Evolutionary conservation across 2,797 vertebrate genomes (phyloP), one percentile per base, ranked within the genome.

Genomic region (Alauda arvensis): DNA sequence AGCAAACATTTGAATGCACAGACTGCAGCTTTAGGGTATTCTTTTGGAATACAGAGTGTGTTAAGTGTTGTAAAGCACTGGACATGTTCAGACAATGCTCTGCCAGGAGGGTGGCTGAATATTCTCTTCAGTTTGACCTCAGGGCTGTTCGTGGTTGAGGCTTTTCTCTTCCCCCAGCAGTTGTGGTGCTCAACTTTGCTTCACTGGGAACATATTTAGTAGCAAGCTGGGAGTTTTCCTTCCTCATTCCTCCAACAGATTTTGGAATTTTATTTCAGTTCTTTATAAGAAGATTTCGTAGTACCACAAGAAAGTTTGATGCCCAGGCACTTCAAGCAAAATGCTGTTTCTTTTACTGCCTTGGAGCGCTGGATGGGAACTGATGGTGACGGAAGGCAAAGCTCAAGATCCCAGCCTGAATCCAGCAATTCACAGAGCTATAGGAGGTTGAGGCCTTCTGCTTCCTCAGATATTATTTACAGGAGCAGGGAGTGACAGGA

Each of bases 41-140:
- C 62, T 76, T 87, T 78, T 85, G 81, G 83, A 77, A 86, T 33
- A 55, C 1, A 55, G n/a, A 55, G 10, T 28, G 37, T 65, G 33
- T 34, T 69, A 28, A 77, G n/a, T 26, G 53, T 49, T 60, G 14
- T 3, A 45, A 89, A 90, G 70, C 52, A 62, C 40, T 65, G 62
- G 37, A 26, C 80, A 25, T 55, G 87, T 83, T 91, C 77, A 79
- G 77, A 52, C 91, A 92, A 57, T 61, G 24, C 24, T 81, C 20
- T 55, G 8, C 79, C 49, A 78, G 39, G 84, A 83, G 72, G 66
- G 70, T 67, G 90, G 82, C 70, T 83, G 67, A 94, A 81, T 57
- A 60, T 67, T 90, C 63, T 77, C 57, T 76, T 91, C 80, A 48
- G 63, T 91, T 93, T 93, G 43, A 83, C 85, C 78, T 74, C 65